A percentile compares a stretch with the other conserved stretches of the same genome.
phyloP scores from a whole-genome alignment of 2,113 vertebrate genomes.

The Myocastor coypus region DNA sequence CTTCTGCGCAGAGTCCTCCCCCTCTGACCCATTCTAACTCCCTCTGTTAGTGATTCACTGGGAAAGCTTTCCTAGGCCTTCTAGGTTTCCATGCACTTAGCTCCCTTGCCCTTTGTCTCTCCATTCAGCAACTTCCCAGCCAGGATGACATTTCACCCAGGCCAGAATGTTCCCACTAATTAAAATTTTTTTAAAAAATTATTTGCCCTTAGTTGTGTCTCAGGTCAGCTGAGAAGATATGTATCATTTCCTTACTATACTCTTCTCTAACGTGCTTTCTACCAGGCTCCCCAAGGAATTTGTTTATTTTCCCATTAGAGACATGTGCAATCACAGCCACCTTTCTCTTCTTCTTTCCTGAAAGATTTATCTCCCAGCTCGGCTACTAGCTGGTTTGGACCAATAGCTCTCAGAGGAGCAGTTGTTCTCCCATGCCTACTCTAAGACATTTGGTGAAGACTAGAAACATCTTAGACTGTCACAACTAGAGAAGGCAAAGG shows the following conservation, averaged over 20 bases:
- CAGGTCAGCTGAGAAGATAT: conserved; percentile 60
- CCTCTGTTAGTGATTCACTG: background rate
- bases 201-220: conserved; percentile 45
- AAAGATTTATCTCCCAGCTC: background rate
- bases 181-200: conserved; percentile 66
- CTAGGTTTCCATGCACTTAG: background rate
- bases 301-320: background rate
- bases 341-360: background rate
- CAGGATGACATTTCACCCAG: conserved; percentile 34
- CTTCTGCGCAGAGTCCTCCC: background rate
- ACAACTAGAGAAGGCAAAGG: background rate
- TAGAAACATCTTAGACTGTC: background rate
- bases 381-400: background rate
- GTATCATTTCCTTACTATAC: conserved; percentile 45
- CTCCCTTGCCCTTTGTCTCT: background rate
- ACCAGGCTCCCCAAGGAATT: background rate
- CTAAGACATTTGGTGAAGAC: background rate
- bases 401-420: background rate
- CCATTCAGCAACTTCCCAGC: background rate
- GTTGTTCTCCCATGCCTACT: background rate
- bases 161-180: conserved; percentile 37
- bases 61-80: background rate
- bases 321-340: background rate
- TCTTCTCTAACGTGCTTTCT: background rate
- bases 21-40: background rate